A percentile compares a stretch with the other conserved stretches of the same genome.
phyloP scores from a whole-genome alignment of 2,888 invertebrate species.

The Drosophila mettleri region DNA sequence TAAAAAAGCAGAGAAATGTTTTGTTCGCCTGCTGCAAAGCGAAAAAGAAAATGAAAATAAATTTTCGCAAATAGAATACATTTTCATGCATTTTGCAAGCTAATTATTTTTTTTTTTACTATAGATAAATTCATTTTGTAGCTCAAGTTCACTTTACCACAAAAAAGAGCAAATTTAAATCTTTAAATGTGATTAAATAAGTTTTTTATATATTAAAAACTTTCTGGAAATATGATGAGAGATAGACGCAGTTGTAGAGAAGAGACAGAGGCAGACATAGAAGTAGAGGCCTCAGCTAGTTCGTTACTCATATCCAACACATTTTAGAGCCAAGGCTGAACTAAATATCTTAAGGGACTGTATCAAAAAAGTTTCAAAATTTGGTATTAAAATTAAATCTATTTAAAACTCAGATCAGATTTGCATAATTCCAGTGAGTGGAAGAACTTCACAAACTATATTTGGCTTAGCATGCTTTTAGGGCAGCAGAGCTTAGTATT shows the following conservation, averaged over 20 bases:
- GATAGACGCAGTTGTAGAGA: too few relatives aligned
- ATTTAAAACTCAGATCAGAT: neutral
- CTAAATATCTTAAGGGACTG: neutral
- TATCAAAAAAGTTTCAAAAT: neutral
- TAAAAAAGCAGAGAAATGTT: slow-evolving; percentile 27
- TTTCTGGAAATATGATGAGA: neutral
- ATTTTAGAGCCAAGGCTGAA: neutral
- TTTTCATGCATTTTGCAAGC: slow-evolving; percentile 4
- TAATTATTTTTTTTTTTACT: slow-evolving; percentile 22
- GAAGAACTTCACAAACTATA: neutral
- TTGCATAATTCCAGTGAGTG: neutral
- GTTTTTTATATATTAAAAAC: neutral
- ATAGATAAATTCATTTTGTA: slow-evolving; percentile 21
- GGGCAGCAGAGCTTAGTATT: neutral
- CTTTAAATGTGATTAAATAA: neutral
- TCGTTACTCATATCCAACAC: neutral
- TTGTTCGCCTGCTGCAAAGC: slow-evolving; percentile 25
- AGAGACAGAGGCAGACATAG: neutral
- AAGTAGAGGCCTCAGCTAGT: too few relatives aligned
- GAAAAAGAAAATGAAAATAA: slow-evolving; percentile 16
- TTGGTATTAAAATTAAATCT: too few relatives aligned
- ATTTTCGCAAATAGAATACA: slow-evolving; percentile 10
- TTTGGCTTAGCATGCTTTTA: slow-evolving; percentile 2
- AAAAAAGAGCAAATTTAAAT: slow-evolving; percentile 28
- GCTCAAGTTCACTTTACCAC: slow-evolving; percentile 49